Evolutionary conservation across 2,888 invertebrate genomes (phyloP).

Genomic region (Thymelicus sylvestris): DNA sequence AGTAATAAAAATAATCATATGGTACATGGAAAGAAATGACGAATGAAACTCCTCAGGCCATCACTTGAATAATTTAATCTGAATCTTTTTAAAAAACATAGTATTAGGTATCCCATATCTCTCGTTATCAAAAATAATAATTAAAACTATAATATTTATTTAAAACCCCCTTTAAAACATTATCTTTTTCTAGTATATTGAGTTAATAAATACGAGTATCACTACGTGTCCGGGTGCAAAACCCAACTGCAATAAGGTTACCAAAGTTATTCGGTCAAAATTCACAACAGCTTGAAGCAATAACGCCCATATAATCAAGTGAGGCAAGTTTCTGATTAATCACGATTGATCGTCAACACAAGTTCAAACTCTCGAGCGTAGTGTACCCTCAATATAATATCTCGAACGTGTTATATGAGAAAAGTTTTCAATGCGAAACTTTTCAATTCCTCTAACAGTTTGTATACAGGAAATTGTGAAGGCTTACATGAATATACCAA

Average conservation of each 20-base stretch:
- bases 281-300: conserved; percentile 24
- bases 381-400: conserved; percentile 29
- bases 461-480: conserved; percentile 35
- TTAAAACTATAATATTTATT: too few relatives aligned
- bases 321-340: conserved; percentile 29
- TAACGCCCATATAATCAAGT: conserved; percentile 35
- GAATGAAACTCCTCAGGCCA: too few relatives aligned
- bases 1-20: too few relatives aligned
- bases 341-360: conserved; percentile 31
- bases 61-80: too few relatives aligned
- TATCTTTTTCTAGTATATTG: too few relatives aligned
- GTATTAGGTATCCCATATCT: too few relatives aligned
- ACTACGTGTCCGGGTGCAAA: neutral
- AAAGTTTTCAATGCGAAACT: conserved; percentile 35
- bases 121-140: too few relatives aligned
- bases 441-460: conserved; percentile 31
- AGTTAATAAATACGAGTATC: too few relatives aligned
- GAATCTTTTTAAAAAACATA: too few relatives aligned
- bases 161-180: too few relatives aligned
- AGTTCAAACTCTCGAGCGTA: conserved; percentile 14
- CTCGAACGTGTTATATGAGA: conserved; percentile 32
- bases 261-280: conserved; percentile 24
- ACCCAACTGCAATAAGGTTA: conserved; percentile 8
- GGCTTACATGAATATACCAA: conserved; percentile 32
- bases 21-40: too few relatives aligned